Conservation (phyloP, 2,797 vertebrate species). For the Distichodus sexfasciatus region DNA sequence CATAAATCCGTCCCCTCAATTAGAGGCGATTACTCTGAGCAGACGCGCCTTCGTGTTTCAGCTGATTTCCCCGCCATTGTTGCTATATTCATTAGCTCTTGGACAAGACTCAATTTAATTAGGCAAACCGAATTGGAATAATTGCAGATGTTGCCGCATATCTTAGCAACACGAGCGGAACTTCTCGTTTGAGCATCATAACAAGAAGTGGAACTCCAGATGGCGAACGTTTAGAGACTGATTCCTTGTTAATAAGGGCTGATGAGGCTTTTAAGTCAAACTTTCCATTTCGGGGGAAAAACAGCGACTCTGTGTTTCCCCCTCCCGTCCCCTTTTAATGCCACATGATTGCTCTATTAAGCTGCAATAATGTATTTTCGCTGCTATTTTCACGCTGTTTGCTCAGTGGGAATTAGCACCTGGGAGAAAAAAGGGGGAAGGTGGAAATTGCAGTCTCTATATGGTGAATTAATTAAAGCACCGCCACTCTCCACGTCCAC, state of each 20-base stretch:
- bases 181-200: conserved; percentile 26
- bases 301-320: conserved; percentile 1
- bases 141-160: conserved; percentile 37
- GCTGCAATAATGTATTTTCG: neutral
- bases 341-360: conserved; percentile 20
- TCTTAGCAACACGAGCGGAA: conserved; percentile 29
- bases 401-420: neutral
- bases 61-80: conserved; percentile 37
- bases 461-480: neutral
- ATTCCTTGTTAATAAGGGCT: conserved; percentile 36
- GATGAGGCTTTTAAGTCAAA: conserved; percentile 8
- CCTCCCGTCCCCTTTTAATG: neutral
- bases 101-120: conserved; percentile 48
- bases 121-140: conserved; percentile 41
- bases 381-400: neutral
- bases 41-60: conserved; percentile 6
- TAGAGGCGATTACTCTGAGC: conserved; percentile 31
- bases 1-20: conserved; percentile 40
- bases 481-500: neutral
- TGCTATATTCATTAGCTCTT: conserved; percentile 47
- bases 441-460: neutral
- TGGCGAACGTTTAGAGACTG: conserved; percentile 19
- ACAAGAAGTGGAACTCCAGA: conserved; percentile 32
- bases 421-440: neutral
- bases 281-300: neutral